Evolutionary conservation across 2,888 invertebrate species (phyloP).

Genomic region (Watsonalla cultraria): DNA sequence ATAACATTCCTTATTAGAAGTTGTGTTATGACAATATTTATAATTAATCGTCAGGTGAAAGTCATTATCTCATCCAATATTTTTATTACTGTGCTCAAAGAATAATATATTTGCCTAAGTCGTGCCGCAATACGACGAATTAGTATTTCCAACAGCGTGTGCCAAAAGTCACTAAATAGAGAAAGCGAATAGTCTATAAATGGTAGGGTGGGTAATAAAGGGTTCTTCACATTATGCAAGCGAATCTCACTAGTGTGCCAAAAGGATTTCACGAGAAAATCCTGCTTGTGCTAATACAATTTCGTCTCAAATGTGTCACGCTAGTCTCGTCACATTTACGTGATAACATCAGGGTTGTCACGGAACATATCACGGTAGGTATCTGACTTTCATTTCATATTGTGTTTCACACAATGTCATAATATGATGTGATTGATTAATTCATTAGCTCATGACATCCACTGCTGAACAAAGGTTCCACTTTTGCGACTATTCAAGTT

Average conservation of each 20-base stretch:
- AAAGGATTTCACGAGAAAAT: conserved; percentile 30
- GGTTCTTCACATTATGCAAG: conserved; percentile 2
- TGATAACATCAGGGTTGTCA: conserved; percentile 34
- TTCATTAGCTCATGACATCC: too few species aligned
- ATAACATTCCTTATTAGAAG: too few species aligned
- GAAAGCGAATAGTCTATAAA: neutral
- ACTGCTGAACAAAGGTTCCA: too few species aligned
- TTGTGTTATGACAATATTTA: too few species aligned
- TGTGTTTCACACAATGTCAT: too few species aligned
- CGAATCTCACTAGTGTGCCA: neutral
- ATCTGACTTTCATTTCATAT: too few species aligned
- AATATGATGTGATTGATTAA: too few species aligned
- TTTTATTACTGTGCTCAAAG: neutral
- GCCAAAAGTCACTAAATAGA: neutral
- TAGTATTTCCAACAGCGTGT: neutral
- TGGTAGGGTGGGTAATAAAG: neutral
- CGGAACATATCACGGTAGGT: neutral
- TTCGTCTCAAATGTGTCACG: conserved; percentile 43
- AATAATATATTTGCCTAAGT: neutral
- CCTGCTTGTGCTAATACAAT: conserved; percentile 46
- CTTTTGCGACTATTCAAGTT: too few species aligned
- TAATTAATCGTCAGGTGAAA: too few species aligned
- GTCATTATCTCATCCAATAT: neutral
- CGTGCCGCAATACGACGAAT: too few species aligned
- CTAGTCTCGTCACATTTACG: conserved; percentile 34